Evolutionary conservation across 2,113 vertebrate species (phyloP), one percentile per base, ranked within the genome.

Genomic region (Rallus limicola): DNA sequence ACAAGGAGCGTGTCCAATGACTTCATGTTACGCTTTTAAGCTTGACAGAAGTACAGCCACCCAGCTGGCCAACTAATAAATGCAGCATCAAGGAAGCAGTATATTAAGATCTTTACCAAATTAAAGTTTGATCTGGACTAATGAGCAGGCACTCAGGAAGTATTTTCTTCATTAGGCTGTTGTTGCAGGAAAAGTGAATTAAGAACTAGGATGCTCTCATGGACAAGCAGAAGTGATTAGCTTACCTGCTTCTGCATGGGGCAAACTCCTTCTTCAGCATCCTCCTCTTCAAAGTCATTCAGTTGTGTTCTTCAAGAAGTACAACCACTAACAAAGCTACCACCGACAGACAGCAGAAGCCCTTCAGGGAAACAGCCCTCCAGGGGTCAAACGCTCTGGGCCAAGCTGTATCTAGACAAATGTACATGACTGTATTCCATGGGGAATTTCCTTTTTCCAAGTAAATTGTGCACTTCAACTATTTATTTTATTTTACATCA

Each of bases 401-500:
- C 20, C 59, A 72, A 26, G n/a, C 29, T 50, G 1, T 1, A 10
- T 5, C n/a, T 16, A 21, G 56, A 18, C 53, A 72, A 8, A 36
- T 3, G 9, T 28, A 18, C 2, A 16, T 0, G 0, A 26, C n/a
- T 4, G 0, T 11, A 7, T 26, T 2, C 10, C 3, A 11, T 0
- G 4, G 29, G 18, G 13, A 46, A 8, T 3, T 6, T 17, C 40
- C 63, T 31, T 50, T 46, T 26, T 16, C 82, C 82, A 44, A 14
- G 24, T 70, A 74, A 56, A 13, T 2, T 0, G 5, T 7, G 29
- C 25, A 2, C 50, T 21, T 3, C 31, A 50, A 33, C 48, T 53
- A 24, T 50, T 50, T 50, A 13, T 1, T 0, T 11, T 16, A 5
- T 78, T 29, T 31, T 13, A 31, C n/a, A 34, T 1, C 59, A 24